These are phyloP conservation scores for Halocynthia aurantium DNA, from an alignment of 23 tunicate species.

Conservation along the genomic window DNA sequence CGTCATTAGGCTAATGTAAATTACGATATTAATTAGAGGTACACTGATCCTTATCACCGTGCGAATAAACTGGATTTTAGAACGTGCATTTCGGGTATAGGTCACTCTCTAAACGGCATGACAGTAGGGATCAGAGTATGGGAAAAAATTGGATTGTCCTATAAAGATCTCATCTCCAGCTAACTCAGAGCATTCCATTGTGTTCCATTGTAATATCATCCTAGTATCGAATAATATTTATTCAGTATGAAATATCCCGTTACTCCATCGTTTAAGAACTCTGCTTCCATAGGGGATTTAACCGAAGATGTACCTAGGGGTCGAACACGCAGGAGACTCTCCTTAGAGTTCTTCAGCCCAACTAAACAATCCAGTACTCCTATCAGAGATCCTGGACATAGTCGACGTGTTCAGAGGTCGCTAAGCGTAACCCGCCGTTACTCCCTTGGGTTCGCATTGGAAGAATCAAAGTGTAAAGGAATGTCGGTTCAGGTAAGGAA, in stretches of 20 bases:
- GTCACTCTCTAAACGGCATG: no score
- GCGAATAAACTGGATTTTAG: no score
- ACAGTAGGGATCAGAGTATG: no score
- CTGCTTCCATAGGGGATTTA: constrained; percentile 1
- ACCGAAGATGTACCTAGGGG: neutral
- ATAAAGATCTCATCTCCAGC: no score
- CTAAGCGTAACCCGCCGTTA: neutral
- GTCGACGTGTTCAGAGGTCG: neutral
- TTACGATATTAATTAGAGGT: no score
- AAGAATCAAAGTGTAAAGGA: no score
- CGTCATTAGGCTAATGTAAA: no score
- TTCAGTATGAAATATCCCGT: constrained; percentile 10
- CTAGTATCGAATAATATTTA: neutral
- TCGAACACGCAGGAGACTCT: neutral
- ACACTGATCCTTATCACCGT: no score
- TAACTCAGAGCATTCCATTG: neutral
- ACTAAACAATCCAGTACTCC: neutral
- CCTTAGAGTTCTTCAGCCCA: neutral
- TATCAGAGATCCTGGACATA: neutral
- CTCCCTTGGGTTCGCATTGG: neutral
- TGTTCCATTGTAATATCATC: neutral
- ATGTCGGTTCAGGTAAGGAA: neutral
- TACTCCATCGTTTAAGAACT: neutral
- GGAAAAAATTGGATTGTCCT: no score
- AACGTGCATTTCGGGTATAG: no score